Base-by-base conservation (phyloP, 1,140 invertebrate genomes). In the Drosophila oshimai region DNA sequence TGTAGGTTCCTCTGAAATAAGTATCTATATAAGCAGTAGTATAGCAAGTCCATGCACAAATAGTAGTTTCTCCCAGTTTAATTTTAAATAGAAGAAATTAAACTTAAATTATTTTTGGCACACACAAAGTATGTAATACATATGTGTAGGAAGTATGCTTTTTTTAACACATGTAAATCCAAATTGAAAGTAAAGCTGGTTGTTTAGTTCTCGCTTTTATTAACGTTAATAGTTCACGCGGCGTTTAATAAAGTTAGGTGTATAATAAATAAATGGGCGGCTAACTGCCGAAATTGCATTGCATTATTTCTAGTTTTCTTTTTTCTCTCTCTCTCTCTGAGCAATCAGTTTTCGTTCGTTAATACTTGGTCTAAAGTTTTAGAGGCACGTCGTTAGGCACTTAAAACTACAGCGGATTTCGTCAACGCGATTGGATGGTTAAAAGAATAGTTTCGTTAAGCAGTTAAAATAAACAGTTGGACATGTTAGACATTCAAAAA, bases 241-340 rank as follows among this genome's bases (percentile, higher is more conserved):
- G 28, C 29, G 17, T 41, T 55, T 10, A 50, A 39, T 53, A 54
- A 64, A 50, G 61, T 75, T 86, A 86, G 73, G 74, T 76, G 74
- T 49, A 75, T 50, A 81, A 51, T 79, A 86, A 67, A 84, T 70
- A 71, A 65, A 62, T 60, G 57, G 44, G 57, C 46, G 67, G 74
- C 74, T 69, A 60, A 33, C 65, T 72, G 73, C 80, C 67, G 64
- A 76, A 83, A 81, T 88, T 89, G 79, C 75, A 77, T 89, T 89
- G 64, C 15, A 70, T 68, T 87, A 65, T 39, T 22, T 69, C 72
- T 71, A 71, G 34, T 17, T 62, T 60, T 60, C 39, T 29, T 45
- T 18, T 41, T 33, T 54, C 41, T 31, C 13, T 49, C n/a, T 54
- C 42, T 54, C 24, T 24, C 31, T 47, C 39, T 34, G 41, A 72